Evolutionary conservation across 37 sponge, comb jelly and placozoan genomes (phyloP).

Genomic region (Haliclona indistincta): DNA sequence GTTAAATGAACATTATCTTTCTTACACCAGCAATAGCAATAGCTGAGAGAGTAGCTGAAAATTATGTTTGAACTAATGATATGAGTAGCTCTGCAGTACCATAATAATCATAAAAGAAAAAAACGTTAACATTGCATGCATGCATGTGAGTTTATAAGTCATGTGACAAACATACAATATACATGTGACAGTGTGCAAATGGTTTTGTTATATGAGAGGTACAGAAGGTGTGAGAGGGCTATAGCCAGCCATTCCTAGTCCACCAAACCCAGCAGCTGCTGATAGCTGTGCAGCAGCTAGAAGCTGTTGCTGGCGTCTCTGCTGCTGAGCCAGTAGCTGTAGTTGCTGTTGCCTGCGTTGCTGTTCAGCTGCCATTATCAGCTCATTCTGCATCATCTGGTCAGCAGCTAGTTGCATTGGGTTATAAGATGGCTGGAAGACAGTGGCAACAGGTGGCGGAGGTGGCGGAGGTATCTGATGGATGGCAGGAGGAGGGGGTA

Average conservation of each 20-base stretch:
- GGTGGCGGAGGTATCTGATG: not conserved
- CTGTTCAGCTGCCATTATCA: conserved; percentile 47
- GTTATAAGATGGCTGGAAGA: not conserved
- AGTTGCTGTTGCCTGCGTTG: conserved; percentile 42
- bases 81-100: too few relatives aligned
- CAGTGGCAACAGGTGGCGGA: not conserved
- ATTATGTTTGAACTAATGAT: too few relatives aligned
- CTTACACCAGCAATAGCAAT: too few relatives aligned
- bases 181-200: too few relatives aligned
- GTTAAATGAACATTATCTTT: too few relatives aligned
- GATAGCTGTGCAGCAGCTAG: not conserved
- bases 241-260: not conserved
- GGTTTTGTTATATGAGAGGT: not conserved
- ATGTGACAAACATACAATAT: too few relatives aligned
- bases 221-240: not conserved
- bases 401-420: conserved; percentile 26
- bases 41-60: too few relatives aligned
- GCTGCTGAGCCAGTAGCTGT: conserved; percentile 46
- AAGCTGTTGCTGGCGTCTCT: conserved; percentile 3
- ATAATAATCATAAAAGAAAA: too few relatives aligned
- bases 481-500: not conserved
- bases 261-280: not conserved
- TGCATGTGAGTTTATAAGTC: too few relatives aligned
- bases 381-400: conserved; percentile 30
- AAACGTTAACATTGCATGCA: too few relatives aligned